Conservation (phyloP, 2,797 vertebrate genomes). For the Poeciliopsis paucimaculata region DNA sequence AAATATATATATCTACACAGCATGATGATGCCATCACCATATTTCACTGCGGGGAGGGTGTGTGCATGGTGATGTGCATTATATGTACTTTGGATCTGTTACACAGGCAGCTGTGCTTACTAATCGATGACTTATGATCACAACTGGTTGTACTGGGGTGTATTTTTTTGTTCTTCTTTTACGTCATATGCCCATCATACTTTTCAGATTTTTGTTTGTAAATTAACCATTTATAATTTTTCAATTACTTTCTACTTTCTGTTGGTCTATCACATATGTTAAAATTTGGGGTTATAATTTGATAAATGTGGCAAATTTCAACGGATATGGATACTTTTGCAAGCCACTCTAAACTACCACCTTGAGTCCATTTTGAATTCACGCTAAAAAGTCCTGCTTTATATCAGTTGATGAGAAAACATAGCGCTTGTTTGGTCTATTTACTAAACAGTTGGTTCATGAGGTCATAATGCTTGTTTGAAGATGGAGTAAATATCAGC, state of each 20-base stretch:
- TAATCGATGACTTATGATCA: not conserved
- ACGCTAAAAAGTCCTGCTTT: not conserved
- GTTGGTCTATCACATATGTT: not conserved
- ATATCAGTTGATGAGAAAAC: not conserved
- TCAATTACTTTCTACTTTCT: not conserved
- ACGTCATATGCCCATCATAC: not conserved
- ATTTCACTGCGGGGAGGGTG: not conserved
- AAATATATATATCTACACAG: not conserved
- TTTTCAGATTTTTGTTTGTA: not conserved
- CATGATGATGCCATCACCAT: not conserved
- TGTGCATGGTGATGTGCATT: not conserved
- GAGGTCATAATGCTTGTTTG: slow-evolving; percentile 56
- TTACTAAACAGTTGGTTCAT: slow-evolving; percentile 60
- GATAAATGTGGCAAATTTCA: not conserved
- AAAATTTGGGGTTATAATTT: not conserved
- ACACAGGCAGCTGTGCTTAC: not conserved
- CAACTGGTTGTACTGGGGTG: not conserved
- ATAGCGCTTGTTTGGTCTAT: not conserved
- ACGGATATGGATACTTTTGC: not conserved
- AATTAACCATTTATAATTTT: not conserved
- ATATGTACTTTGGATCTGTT: not conserved
- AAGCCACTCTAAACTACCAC: not conserved
- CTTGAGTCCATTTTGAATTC: not conserved
- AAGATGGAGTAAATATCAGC: slow-evolving; percentile 57
- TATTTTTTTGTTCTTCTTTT: not conserved